phyloP scores from a whole-genome alignment of 2,888 invertebrate genomes.

The Germaria angustata region DNA sequence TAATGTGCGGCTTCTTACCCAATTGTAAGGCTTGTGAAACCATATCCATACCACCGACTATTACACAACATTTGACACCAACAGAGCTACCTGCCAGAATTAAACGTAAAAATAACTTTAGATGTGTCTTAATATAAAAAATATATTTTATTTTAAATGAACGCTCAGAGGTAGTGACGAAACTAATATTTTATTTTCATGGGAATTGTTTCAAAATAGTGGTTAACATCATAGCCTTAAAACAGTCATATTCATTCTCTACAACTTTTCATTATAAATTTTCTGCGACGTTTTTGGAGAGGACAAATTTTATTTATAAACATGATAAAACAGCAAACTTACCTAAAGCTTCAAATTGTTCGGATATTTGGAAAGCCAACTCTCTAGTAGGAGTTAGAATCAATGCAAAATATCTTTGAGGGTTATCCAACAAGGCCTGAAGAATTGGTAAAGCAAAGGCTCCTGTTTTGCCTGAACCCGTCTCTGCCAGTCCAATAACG shows the following conservation, averaged over 20 bases:
- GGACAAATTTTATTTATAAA: not conserved
- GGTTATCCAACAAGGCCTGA: conserved; percentile 92
- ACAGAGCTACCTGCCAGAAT: conserved; percentile 86
- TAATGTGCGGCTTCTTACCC: conserved; percentile 97
- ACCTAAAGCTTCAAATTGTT: conserved; percentile 98
- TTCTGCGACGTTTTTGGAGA: not conserved
- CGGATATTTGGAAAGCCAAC: conserved; percentile 98
- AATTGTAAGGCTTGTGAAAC: conserved; percentile 93
- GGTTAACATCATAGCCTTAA: conserved; percentile 42
- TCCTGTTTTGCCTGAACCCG: conserved; percentile 94
- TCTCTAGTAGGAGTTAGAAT: conserved; percentile 98
- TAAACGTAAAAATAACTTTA: not conserved
- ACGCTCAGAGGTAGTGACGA: conserved; percentile 52
- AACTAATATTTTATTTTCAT: conserved; percentile 40
- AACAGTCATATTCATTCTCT: too few species aligned
- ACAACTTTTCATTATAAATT: too few species aligned
- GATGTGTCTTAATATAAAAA: not conserved
- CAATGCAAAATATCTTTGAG: conserved; percentile 95
- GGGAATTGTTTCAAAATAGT: conserved; percentile 38
- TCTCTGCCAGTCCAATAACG: conserved; percentile 85
- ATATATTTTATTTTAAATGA: not conserved
- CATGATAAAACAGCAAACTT: conserved; percentile 73
- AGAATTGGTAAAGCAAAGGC: conserved; percentile 98
- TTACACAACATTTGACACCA: conserved; percentile 96
- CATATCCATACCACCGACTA: conserved; percentile 99